Evolutionary conservation across 2,113 vertebrate species (phyloP), one percentile per base, ranked within the genome.

Genomic region (Cichladusa arquata): DNA sequence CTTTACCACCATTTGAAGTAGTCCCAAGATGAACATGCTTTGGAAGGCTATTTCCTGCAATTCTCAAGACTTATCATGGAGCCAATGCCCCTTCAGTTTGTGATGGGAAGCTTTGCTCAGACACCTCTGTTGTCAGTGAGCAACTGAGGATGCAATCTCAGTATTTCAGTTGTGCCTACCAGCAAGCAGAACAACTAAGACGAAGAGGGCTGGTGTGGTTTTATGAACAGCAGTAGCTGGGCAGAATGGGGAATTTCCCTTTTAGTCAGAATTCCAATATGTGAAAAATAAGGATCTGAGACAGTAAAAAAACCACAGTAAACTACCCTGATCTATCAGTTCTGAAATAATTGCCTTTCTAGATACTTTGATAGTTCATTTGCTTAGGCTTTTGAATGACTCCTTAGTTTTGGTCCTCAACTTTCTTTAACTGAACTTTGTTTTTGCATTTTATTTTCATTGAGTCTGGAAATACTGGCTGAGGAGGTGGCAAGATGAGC

Each of bases 101-200:
- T 38, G 9, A 3, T 4, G 8, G 60, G 31, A 36, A 62, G 33
- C 34, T 76, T 70, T 82, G 28, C 44, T 66, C 36, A 16, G 20
- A 12, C 24, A 44, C 3, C 7, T 66, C 34, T 77, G 1, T 19
- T 11, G 2, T 11, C 34, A 33, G 5, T 31, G 40, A 25, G 34
- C 17, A 33, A 0, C 16, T 0, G 0, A 23, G 51, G 48, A 7
- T 9, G 5, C 26, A 20, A 0, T 17, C 17, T 10, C 17, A 19
- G 14, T 67, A 20, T 14, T 58, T 61, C 47, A 60, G 5, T 23
- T 81, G 25, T 29, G 34, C 47, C 12, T 53, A 11, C 5, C 36
- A 40, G 9, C 26, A 53, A 78, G 34, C 50, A 57, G 61, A 69
- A 24, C 19, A 44, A 1, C 13, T 33, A 6, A 61, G 10, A 15